Evolutionary conservation across 2,888 invertebrate species (phyloP), one percentile per base, ranked within the genome.

Genomic region (Ferdinandea cuprea): DNA sequence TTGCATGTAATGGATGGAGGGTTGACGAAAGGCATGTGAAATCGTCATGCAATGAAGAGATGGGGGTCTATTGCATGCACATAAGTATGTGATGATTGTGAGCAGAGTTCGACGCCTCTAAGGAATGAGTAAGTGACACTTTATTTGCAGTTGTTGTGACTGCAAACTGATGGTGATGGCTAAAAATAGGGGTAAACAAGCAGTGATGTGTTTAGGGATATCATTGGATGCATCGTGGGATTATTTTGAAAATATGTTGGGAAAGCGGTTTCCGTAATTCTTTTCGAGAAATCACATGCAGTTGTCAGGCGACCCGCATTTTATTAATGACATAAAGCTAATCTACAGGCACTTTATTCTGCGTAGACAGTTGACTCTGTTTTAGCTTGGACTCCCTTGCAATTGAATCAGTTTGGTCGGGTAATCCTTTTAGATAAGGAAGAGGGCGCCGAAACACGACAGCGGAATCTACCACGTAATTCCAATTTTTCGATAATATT

Each of bases 181-280:
- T 68, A 73, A 66, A 71, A 65, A 81, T 81, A 77, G 81, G 81
- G 81, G 77, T 81, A 72, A 71, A 48, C 59, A 54, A 52, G 59
- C 59, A n/a, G n/a, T n/a, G n/a, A n/a, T n/a, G 54, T 21, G 35
- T 30, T 48, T 56, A 17, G 54, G 30, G 19, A 46, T 52, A 71
- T 59, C 58, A 65, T 21, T 28, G n/a, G 37, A 50, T 44, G 42
- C 25, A 44, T 28, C 68, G 61, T 68, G 76, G 42, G 54, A 76
- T 11, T 44, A 5, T 44, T 68, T 44, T 58, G 35, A 69, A 58
- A 48, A 58, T 19, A 48, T 9, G 1, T 4, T 17, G 1, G 1
- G n/a, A 3, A 19, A 19, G 44, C 5, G 11, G 1, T 21, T 19
- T 40, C 13, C 40, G n/a, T 40, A 2, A 32, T 8, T 32, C 25